Percentiles rank a stretch among this genome's conserved stretches.
Conservation (phyloP, 2,797 vertebrate genomes). For the Martes flavigula region DNA sequence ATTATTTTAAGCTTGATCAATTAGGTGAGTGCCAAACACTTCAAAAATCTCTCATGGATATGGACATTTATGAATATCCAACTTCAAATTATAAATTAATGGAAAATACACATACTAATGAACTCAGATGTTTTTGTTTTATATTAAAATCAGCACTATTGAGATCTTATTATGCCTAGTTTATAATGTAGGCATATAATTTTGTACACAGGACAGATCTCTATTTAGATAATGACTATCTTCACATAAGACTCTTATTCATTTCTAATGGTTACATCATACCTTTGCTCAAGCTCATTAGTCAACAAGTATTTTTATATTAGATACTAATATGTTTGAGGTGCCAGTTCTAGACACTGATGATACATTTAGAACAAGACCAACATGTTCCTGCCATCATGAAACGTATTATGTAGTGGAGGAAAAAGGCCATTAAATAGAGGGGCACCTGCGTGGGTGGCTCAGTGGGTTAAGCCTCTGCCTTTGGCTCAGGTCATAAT, state of each 20-base stretch:
- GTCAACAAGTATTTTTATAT: constrained; percentile 4
- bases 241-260: background rate
- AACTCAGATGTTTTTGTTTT: background rate
- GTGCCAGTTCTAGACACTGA: background rate
- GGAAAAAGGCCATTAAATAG: constrained; percentile 24
- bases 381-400: background rate
- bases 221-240: background rate
- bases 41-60: background rate
- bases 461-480: no score
- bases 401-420: background rate
- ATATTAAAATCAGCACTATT: background rate
- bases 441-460: background rate
- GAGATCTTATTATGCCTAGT: background rate
- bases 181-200: background rate
- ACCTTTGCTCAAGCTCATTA: background rate
- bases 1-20: background rate
- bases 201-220: background rate
- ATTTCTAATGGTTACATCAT: background rate
- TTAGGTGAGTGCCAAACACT: background rate
- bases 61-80: background rate
- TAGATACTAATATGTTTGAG: background rate
- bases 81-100: constrained; percentile 38
- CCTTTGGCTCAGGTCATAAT: no score
- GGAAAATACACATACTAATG: background rate
- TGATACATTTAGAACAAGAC: background rate